phyloP scores from a whole-genome alignment of 1,140 invertebrate genomes.

The Nautilus pompilius region DNA sequence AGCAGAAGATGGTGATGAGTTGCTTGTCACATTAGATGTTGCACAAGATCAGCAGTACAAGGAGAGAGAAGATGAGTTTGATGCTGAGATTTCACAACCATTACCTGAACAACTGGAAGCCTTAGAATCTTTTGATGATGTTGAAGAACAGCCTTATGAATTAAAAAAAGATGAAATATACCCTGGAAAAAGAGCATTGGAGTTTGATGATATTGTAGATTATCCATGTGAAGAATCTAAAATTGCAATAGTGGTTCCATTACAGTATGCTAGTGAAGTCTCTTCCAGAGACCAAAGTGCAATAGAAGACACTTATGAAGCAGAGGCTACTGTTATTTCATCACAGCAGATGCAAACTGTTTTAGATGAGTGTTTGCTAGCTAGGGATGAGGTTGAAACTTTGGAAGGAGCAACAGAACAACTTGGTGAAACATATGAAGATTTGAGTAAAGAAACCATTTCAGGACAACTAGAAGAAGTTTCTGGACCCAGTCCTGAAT shows the following conservation, averaged over 20 bases:
- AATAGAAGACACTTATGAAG: slow-evolving; percentile 7
- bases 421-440: not conserved
- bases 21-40: not conserved
- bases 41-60: not conserved
- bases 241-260: not conserved
- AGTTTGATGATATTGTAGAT: slow-evolving; percentile 10
- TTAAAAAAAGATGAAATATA: slow-evolving; percentile 26
- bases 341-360: not conserved
- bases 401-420: not conserved
- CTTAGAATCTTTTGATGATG: slow-evolving; percentile 11
- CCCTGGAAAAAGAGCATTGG: slow-evolving; percentile 39
- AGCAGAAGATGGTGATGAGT: not conserved
- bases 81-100: not conserved
- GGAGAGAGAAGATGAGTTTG: not conserved
- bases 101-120: slow-evolving; percentile 13
- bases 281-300: not conserved
- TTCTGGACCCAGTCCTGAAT: slow-evolving; percentile 5
- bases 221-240: not conserved
- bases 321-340: not conserved
- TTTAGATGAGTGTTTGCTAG: not conserved
- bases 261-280: not conserved
- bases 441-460: not conserved
- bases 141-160: slow-evolving; percentile 15
- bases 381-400: not conserved
- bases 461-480: not conserved